Base-by-base conservation (phyloP, 1,140 invertebrate species). In the Rhopalosiphum maidis region DNA sequence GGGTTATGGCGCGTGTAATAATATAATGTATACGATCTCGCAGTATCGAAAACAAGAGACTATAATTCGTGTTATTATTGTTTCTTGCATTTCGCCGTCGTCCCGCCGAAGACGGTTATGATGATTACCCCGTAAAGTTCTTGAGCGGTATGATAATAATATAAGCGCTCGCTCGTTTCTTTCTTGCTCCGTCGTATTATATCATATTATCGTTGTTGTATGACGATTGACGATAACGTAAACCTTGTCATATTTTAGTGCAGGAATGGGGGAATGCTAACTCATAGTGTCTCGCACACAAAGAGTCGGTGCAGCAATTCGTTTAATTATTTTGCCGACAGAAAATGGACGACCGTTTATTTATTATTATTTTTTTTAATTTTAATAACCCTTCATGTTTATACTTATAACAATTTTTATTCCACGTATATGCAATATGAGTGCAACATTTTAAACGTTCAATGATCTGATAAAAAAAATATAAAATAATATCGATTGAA, bases 251-350 rank as follows among this genome's bases (percentile, higher is more conserved):
- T 35, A n/a, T 77, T 77, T 77, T 77, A n/a, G 30, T 18, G 4
- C 11, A 15, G 60, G 11, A 1, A n/a, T n/a, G 30, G 15, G 30
- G 30, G n/a, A 6, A n/a, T n/a, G 15, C n/a, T n/a, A 15, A 77
- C 15, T 77, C 11, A 30, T 60, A 60, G 11, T 30, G 30, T 68
- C 60, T n/a, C 25, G 60, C 60, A 30, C 25, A 68, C 18, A 51
- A 51, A 30, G 60, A 77, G 15, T n/a, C 60, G 60, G n/a, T n/a
- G 5, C 60, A 15, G 60, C 15, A 22, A n/a, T n/a, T 77, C n/a
- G 60, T 35, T 77, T 77, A 77, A 77, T 77, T 77, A 77, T 77
- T 77, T n/a, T 77, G n/a, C 60, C 60, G 60, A 77, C 60, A 77
- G 30, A 77, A 68, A 23, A 18, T 15, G 6, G 60, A n/a, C 60